Base-by-base conservation (phyloP, 92 coral and sea anemone species). In the Isaurus tuberculatus region DNA sequence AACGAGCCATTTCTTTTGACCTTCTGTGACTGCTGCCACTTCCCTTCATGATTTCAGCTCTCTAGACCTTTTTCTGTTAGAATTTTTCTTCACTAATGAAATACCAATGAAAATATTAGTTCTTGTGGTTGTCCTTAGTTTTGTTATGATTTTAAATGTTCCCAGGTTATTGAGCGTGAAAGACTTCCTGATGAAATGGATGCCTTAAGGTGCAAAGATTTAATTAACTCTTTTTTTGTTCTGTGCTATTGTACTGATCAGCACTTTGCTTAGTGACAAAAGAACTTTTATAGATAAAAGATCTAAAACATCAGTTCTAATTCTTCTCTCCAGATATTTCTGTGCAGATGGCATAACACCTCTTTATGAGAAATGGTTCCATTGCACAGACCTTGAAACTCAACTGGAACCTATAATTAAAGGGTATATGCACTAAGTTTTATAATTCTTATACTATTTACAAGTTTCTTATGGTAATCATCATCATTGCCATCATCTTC, bases 281-380 rank as follows among this genome's bases (percentile, higher is more conserved):
- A 8, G 7, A 3, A 10, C 19, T 46, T 49, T 49, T 30, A 30
- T 28, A 5, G 28, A 13, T 30, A 2, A 15, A 25, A 37, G 10
- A 20, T 0, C 16, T 20, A n/a, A 17, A 1, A 14, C 10, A 16
- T 16, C 31, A 27, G 42, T 5, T 31, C 15, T n/a, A n/a, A n/a
- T 72, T 33, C 4, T 53, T 58, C 15, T 72, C 20, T 44, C 65
- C 28, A 95, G 99, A 80, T 96, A 94, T 73, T 96, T 94, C 90
- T 94, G 98, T 83, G 98, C 92, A 51, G 99, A 96, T 89, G 94
- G 95, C 25, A 87, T 84, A 22, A 86, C 99, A 58, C 92, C 92
- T n/a, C 82, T 94, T 68, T 96, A 94, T 94, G 98, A 96, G 84
- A 96, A 87, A 83, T 96, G 97, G 96, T 96, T 96, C 33, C 99